These are phyloP conservation scores for Coracopsis vasa DNA, from an alignment of 2,113 vertebrate genomes.

Conservation along the genomic window DNA sequence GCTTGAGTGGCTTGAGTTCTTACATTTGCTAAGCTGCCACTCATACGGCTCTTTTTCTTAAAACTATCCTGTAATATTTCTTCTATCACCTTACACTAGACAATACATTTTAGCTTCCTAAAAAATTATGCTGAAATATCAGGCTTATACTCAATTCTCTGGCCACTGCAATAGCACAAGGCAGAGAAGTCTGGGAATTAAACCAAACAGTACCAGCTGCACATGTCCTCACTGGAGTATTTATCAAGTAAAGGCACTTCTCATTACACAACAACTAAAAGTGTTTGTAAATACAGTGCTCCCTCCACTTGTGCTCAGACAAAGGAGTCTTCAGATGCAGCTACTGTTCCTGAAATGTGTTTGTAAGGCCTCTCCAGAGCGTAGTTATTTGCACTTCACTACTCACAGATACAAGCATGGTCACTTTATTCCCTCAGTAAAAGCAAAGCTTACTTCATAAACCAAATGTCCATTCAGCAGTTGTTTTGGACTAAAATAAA, in stretches of 20 bases:
- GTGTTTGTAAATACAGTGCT: not conserved
- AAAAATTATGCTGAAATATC: not conserved
- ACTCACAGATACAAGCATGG: not conserved
- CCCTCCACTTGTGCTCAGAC: not conserved
- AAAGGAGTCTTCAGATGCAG: not conserved
- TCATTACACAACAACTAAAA: not conserved
- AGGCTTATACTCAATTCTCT: not conserved
- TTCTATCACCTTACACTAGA: not conserved
- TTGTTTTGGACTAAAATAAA: not conserved
- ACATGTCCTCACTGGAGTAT: not conserved
- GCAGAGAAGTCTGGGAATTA: not conserved
- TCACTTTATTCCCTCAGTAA: not conserved
- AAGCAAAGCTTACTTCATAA: not conserved
- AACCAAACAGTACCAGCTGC: not conserved
- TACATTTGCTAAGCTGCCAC: not conserved
- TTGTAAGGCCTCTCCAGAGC: not conserved
- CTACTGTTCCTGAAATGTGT: not conserved
- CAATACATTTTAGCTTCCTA: not conserved
- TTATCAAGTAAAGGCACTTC: not conserved
- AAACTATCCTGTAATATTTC: not conserved
- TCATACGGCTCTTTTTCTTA: not conserved
- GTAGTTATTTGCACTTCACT: not conserved
- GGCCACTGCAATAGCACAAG: not conserved
- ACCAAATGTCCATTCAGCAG: not conserved
- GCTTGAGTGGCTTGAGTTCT: not conserved